Evolutionary conservation across 1,140 invertebrate species (phyloP), one percentile per base, ranked within the genome.

Genomic region (Tyrophagus putrescentiae): DNA sequence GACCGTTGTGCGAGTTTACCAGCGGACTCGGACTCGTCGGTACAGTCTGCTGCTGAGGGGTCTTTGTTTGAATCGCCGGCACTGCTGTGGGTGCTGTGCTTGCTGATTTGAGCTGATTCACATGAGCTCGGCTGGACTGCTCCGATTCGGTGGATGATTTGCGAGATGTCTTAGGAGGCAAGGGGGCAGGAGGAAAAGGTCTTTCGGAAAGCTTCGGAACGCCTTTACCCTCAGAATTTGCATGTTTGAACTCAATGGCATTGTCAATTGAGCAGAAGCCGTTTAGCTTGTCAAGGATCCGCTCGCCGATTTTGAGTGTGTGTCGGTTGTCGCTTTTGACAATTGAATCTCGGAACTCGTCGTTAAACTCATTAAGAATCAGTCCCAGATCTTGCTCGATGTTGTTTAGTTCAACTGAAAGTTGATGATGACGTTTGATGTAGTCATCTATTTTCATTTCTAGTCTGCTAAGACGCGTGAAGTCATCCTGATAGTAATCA

Each of bases 361-460:
- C 1, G n/a, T 54, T 54, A 13, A 54, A 54, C 25, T 54, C 52
- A n/a, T 54, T 54, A 23, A 27, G 28, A 13, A 54, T 54, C 4
- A 54, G 13, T 21, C 25, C 25, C 25, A 54, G 27, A 54, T 54
- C 25, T 13, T 16, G n/a, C 39, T 27, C 13, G 5, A 54, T 54
- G 18, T 4, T 13, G 18, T 31, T 27, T 3, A 54, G 16, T 33
- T 54, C 52, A 33, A 21, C 31, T 21, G 52, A 13, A 13, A 54
- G n/a, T 31, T 54, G 16, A 33, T 54, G 32, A 25, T 54, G 25
- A 18, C 52, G n/a, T 32, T 13, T 54, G 4, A 54, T 54, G 25
- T 54, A 54, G 13, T 27, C 25, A 16, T 54, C 52, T n/a, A 54
- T 54, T 25, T 54, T 54, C 13, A 9, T 11, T 13, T 54, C 52